Evolutionary conservation across 2,113 vertebrate species (phyloP), one percentile per base, ranked within the genome.

Genomic region (Leptosomus discolor): DNA sequence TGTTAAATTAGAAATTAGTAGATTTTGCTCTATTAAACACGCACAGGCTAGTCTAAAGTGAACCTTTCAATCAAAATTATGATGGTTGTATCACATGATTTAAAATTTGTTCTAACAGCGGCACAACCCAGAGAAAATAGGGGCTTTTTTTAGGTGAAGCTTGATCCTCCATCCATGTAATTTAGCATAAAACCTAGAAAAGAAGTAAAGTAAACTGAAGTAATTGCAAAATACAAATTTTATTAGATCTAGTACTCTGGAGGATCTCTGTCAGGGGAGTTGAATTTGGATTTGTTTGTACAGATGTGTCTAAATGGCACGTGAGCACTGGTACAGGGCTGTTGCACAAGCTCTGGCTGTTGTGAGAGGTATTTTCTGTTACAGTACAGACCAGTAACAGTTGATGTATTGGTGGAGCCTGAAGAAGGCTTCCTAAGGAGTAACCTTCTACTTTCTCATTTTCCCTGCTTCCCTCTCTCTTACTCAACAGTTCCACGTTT

Each of bases 211-310:
- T 91, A 94, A 94, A 95, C 88, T 37, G 56, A 94, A 96, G 92
- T 92, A 96, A 93, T 92, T 96, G 91, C 92, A 94, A 97, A 94
- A 95, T 87, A 94, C 74, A 75, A 68, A 82, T 93, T 85, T 91
- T 78, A 95, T 94, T 95, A 81, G 88, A 70, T 23, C 56, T 45
- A 54, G 67, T 91, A 39, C 92, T 92, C 22, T 5, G 73, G 91
- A 94, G 94, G 65, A 51, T 94, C 56, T 77, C 37, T 89, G 73
- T 71, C 83, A 56, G 79, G 83, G 79, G 71, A 89, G 69, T 2
- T 65, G 85, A 51, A 74, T 96, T 87, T 87, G 88, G 53, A 43
- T 92, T 60, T 95, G 91, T 93, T 93, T 91, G 83, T 43, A 84
- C 95, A 91, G 96, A 94, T 89, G 92, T 76, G 83, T 58, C 88